Conservation (phyloP, 2,797 vertebrate species). For the Paramormyrops hopkinsi region DNA sequence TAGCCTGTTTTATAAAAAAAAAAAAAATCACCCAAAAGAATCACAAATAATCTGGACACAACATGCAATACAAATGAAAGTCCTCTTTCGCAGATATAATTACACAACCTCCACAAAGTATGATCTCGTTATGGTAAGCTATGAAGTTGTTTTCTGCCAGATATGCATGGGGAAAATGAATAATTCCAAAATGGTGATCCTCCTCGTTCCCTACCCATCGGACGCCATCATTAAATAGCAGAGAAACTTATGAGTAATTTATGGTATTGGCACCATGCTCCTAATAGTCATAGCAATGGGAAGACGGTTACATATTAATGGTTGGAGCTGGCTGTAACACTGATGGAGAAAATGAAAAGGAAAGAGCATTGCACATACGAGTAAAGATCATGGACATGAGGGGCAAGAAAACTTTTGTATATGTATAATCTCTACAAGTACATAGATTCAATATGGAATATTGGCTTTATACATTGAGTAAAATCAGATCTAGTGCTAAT, state of each 20-base stretch:
- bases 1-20: neutral
- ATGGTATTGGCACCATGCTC: neutral
- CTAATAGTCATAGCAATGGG: neutral
- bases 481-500: slow-evolving; percentile 45
- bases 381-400: slow-evolving; percentile 25
- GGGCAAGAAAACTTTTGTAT: slow-evolving; percentile 36
- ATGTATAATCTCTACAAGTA: slow-evolving; percentile 39
- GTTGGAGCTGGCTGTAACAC: neutral
- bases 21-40: neutral
- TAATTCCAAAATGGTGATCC: neutral
- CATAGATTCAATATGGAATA: slow-evolving; percentile 44
- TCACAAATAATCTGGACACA: neutral
- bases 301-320: neutral
- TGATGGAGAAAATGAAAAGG: slow-evolving; percentile 19
- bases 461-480: slow-evolving; percentile 46
- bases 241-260: slow-evolving; percentile 5
- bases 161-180: neutral
- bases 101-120: neutral
- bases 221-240: neutral
- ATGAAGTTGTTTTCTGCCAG: neutral
- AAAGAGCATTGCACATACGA: slow-evolving; percentile 42
- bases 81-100: neutral
- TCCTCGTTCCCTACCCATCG: neutral
- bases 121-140: neutral
- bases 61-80: slow-evolving; percentile 6